These are phyloP conservation scores for Rhyacophila brunnea DNA, from an alignment of 1,140 invertebrate genomes.

Conservation along the genomic window DNA sequence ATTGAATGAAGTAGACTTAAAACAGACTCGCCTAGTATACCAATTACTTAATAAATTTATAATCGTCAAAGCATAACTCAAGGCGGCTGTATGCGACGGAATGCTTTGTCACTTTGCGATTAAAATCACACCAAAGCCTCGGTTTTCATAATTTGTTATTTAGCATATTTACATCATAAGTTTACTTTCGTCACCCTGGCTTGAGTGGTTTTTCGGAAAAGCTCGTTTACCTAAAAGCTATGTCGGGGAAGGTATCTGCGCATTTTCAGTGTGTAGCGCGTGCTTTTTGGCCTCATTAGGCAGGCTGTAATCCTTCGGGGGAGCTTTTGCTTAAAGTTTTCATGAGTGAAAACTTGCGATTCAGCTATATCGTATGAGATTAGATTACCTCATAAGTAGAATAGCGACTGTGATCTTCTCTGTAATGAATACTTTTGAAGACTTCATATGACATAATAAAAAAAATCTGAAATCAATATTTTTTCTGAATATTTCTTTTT, in stretches of 20 bases:
- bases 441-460: too few relatives aligned
- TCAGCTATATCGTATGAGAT: slow-evolving; percentile 23
- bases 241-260: neutral
- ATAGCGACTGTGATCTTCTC: too few relatives aligned
- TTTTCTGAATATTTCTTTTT: too few relatives aligned
- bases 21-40: too few relatives aligned
- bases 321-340: neutral
- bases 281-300: slow-evolving; percentile 26
- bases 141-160: slow-evolving; percentile 18
- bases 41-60: too few relatives aligned
- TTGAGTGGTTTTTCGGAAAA: slow-evolving; percentile 24
- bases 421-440: too few relatives aligned
- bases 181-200: slow-evolving; percentile 12
- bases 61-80: too few relatives aligned
- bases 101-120: too few relatives aligned
- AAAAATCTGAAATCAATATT: too few relatives aligned
- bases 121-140: too few relatives aligned
- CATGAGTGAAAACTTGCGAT: slow-evolving; percentile 25
- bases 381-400: slow-evolving; percentile 2
- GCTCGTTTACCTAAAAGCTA: slow-evolving; percentile 25
- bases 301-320: slow-evolving; percentile 17
- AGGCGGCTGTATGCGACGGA: too few relatives aligned
- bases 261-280: slow-evolving; percentile 6
- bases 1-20: too few relatives aligned
- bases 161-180: slow-evolving; percentile 24